These are phyloP conservation scores for Antheraea mylitta DNA, from an alignment of 1,140 invertebrate species.

Conservation along the genomic window DNA sequence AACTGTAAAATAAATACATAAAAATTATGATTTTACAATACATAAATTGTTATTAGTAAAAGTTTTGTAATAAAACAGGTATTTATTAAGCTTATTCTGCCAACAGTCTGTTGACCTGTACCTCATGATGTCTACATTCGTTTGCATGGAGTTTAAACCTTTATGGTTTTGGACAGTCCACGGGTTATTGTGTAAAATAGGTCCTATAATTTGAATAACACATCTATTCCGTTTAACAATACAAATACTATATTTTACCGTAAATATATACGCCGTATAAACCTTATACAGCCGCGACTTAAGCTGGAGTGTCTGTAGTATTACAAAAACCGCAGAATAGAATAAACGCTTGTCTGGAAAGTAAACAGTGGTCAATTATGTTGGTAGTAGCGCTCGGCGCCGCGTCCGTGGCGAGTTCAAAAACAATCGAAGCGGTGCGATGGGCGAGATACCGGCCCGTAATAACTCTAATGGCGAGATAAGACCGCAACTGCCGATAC, in stretches of 20 bases:
- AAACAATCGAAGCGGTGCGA: constrained; percentile 76
- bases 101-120: too few species aligned
- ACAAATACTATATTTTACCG: neutral
- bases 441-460: constrained; percentile 67
- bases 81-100: too few species aligned
- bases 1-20: too few species aligned
- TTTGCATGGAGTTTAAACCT: too few species aligned
- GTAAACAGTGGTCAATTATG: constrained; percentile 76
- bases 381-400: constrained; percentile 61
- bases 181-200: too few species aligned
- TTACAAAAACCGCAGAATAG: constrained; percentile 50
- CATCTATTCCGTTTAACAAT: neutral
- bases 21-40: too few species aligned
- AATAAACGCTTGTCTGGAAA: constrained; percentile 63
- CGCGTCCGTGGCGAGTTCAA: constrained; percentile 63
- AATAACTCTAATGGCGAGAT: constrained; percentile 77
- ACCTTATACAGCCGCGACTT: neutral
- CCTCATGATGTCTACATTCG: too few species aligned
- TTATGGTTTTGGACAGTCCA: too few species aligned
- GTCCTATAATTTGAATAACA: too few species aligned
- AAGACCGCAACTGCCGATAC: constrained; percentile 62
- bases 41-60: too few species aligned
- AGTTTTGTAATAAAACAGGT: too few species aligned
- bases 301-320: constrained; percentile 28
- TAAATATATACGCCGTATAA: neutral